Evolutionary conservation across 2,888 invertebrate species (phyloP), one percentile per base, ranked within the genome.

Genomic region (Diadegma fenestrale): DNA sequence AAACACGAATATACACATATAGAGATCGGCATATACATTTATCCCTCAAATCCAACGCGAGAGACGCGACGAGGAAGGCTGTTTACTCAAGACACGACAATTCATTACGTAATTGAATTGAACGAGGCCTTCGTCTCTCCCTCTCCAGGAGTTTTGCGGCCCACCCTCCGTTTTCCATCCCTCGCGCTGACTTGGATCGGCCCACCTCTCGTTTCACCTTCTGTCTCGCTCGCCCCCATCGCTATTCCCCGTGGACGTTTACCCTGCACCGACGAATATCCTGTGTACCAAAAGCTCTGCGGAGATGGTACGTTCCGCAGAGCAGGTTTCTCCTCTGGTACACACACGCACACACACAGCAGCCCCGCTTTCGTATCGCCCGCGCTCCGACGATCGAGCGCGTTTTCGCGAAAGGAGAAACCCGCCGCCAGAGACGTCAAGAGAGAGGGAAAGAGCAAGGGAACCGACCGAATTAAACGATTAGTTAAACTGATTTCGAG

Each of bases 401-500:
- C 37, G 37, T 48, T 19, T 76, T 64, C 37, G 26, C 77, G 66
- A 73, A 63, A 77, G 66, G 45, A 63, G 26, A 30, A 19, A 64
- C 37, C 37, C 37, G 37, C 37, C 37, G 37, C 33, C 33, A 64
- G 58, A 48, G 72, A 41, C 30, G 54, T n/a, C 19, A 43, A 48
- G 80, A 63, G 79, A 73, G 41, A 43, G 72, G 8, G 45, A 43
- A 43, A 51, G 76, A 58, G 72, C 48, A 68, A 58, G 86, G 90
- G 83, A 81, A 84, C 85, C 86, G 90, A 93, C 92, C 93, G 93
- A 94, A 94, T 94, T 94, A 94, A 94, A 94, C 94, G 94, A 94
- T 94, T 94, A 94, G 94, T 94, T 94, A 94, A 94, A 94, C 94
- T 94, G 94, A 94, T 94, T 94, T 94, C 93, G 92, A 94, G 93